A percentile compares a stretch with the other conserved stretches of the same genome.
phyloP scores from a whole-genome alignment of 2,888 invertebrate genomes.

The Biston betularia region DNA sequence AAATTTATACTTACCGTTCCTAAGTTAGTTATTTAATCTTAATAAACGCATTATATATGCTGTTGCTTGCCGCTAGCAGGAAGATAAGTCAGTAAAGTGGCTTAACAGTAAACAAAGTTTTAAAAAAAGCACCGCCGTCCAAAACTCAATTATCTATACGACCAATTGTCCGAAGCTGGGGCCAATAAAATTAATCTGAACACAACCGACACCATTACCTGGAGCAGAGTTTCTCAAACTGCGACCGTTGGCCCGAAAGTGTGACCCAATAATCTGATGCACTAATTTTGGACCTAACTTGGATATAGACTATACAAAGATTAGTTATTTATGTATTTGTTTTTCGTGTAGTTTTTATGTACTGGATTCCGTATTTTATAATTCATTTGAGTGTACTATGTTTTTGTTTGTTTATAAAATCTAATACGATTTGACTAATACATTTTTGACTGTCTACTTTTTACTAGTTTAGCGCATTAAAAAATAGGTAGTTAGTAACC shows the following conservation, averaged over 20 bases:
- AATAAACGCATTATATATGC: slow-evolving; percentile 60
- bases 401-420: too few species aligned
- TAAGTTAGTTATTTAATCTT: slow-evolving; percentile 58
- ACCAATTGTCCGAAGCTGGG: slow-evolving; percentile 79
- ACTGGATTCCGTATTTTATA: too few species aligned
- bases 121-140: slow-evolving; percentile 68
- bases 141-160: slow-evolving; percentile 84
- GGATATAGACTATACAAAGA: too few species aligned
- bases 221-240: slow-evolving; percentile 23
- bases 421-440: too few species aligned
- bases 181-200: slow-evolving; percentile 83
- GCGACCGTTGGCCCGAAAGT: background rate
- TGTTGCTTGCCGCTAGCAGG: slow-evolving; percentile 52
- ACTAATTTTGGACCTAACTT: too few species aligned
- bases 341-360: too few species aligned
- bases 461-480: too few species aligned
- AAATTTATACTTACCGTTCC: slow-evolving; percentile 32
- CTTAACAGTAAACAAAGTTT: slow-evolving; percentile 71
- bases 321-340: too few species aligned
- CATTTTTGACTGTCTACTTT: too few species aligned
- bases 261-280: background rate
- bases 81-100: slow-evolving; percentile 65
- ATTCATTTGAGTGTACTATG: too few species aligned
- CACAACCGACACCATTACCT: slow-evolving; percentile 80
- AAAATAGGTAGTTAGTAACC: too few species aligned